A percentile compares a stretch with the other conserved stretches of the same genome.
These are phyloP conservation scores for Megaceryle torquata DNA, from an alignment of 2,113 vertebrate genomes.

Conservation along the genomic window DNA sequence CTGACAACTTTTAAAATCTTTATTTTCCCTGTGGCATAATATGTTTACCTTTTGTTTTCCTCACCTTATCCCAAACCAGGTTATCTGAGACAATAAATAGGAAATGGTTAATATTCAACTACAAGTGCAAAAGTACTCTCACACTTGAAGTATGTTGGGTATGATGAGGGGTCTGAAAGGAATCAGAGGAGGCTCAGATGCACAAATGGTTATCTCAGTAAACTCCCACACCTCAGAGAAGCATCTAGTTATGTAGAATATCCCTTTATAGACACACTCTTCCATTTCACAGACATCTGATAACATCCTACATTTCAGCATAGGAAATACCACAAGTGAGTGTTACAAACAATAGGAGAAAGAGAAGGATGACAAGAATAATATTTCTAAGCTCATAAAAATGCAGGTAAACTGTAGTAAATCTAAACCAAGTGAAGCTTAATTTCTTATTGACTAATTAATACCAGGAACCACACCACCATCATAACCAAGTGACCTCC, in stretches of 20 bases:
- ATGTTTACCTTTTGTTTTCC: neutral
- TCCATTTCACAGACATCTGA: slow-evolving; percentile 24
- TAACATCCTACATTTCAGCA: slow-evolving; percentile 13
- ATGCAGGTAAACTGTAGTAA: neutral
- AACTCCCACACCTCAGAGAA: slow-evolving; percentile 28
- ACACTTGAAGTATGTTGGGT: neutral
- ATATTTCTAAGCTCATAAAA: neutral
- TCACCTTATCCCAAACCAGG: neutral
- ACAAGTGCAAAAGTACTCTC: neutral
- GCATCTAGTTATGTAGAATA: slow-evolving; percentile 1
- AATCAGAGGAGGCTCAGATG: neutral
- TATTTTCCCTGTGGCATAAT: neutral
- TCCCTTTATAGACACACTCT: neutral
- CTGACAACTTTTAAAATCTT: neutral
- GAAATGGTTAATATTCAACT: neutral
- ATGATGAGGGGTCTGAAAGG: neutral
- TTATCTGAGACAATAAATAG: neutral
- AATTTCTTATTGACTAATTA: neutral
- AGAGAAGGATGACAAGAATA: neutral
- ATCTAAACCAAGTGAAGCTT: neutral
- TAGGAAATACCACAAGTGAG: slow-evolving; percentile 5
- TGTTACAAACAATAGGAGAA: neutral
- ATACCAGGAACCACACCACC: neutral
- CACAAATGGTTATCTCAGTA: neutral
- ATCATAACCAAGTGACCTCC: neutral